Conservation (phyloP, 2,888 invertebrate genomes). For the Teinopalpus imperialis region DNA sequence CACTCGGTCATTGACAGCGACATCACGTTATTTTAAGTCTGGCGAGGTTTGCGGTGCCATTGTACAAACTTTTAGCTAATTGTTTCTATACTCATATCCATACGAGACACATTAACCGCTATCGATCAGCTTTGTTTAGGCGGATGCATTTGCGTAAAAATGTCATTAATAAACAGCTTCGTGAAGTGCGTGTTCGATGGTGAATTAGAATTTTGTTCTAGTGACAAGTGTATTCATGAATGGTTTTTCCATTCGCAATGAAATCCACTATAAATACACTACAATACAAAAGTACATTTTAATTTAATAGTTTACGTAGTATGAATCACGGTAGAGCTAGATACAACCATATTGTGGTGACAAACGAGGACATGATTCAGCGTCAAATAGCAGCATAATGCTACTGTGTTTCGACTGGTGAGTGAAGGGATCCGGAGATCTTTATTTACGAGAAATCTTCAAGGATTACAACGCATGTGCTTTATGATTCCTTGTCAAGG, state of each 20-base stretch:
- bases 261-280: no score
- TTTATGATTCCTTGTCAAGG: no score
- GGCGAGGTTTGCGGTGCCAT: constrained; percentile 32
- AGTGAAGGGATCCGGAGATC: no score
- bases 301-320: no score
- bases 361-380: no score
- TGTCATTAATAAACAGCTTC: constrained; percentile 10
- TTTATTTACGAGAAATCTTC: no score
- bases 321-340: no score
- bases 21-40: constrained; percentile 48
- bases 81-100: constrained; percentile 14
- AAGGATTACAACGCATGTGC: no score
- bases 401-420: no score
- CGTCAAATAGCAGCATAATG: no score
- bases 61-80: constrained; percentile 10
- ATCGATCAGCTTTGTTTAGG: constrained; percentile 18
- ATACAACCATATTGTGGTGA: no score
- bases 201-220: neutral
- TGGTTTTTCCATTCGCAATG: neutral
- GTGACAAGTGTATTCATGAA: neutral
- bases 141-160: constrained; percentile 22
- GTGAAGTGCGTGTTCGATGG: neutral
- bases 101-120: constrained; percentile 16
- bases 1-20: constrained; percentile 50
- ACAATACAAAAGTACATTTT: no score